Conservation (phyloP, 2,113 vertebrate species). For the Dasyornis broadbenti region DNA sequence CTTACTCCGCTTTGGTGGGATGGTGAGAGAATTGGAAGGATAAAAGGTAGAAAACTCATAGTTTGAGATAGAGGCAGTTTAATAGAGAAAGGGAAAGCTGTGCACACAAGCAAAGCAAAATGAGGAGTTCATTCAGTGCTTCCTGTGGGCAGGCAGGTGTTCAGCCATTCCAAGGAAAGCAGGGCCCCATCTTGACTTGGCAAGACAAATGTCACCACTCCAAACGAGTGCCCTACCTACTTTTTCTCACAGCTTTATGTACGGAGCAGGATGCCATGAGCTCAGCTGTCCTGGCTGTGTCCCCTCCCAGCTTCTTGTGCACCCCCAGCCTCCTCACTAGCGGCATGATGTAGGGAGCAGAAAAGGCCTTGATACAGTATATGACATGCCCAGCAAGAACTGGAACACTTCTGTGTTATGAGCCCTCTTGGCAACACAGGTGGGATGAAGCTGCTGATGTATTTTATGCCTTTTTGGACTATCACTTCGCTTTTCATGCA, state of each 20-base stretch:
- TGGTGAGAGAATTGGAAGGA: not conserved
- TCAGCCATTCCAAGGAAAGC: not conserved
- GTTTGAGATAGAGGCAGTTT: not conserved
- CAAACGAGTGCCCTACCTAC: not conserved
- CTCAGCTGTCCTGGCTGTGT: not conserved
- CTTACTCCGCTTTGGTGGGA: rapidly evolving
- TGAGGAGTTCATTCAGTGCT: not conserved
- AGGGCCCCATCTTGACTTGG: not conserved
- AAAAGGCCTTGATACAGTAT: not conserved
- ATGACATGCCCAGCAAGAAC: not conserved
- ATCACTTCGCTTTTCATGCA: not conserved
- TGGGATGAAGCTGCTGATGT: not conserved
- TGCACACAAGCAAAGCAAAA: not conserved
- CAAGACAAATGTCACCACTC: not conserved
- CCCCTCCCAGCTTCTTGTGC: not conserved
- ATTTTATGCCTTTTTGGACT: not conserved
- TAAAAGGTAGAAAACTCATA: not conserved
- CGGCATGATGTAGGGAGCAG: not conserved
- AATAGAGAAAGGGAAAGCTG: not conserved
- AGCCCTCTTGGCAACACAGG: not conserved
- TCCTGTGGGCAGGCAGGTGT: not conserved
- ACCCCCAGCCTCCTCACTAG: rapidly evolving
- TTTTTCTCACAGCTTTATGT: not conserved
- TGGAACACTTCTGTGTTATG: not conserved
- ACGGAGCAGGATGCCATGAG: not conserved